Evolutionary conservation across 2,113 vertebrate species (phyloP), one percentile per base, ranked within the genome.

Genomic region (Galeopterus variegatus): DNA sequence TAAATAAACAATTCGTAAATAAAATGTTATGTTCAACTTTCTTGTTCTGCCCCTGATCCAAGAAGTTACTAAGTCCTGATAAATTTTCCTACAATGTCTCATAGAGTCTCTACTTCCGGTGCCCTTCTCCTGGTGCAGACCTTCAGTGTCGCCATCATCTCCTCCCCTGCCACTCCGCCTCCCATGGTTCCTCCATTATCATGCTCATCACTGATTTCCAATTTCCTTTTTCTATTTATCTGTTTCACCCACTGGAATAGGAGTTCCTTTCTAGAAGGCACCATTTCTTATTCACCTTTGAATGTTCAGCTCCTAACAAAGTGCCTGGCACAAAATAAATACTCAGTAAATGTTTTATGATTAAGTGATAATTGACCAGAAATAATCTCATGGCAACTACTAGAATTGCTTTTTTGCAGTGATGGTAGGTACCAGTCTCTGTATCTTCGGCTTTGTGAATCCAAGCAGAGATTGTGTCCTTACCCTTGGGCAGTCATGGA

Each of bases 261-360:
- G 65, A 64, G 12, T 45, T 83, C 45, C 48, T 88, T 75, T 41
- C 72, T 75, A 21, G 58, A 73, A 93, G 58, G 3, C 58, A 56
- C 54, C 67, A 41, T 67, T 72, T 86, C 69, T 83, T 72, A 79
- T 48, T 79, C 48, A 5, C 93, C 48, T 93, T 93, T 93, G 45
- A 45, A 79, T 82, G 86, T 82, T 86, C 69, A 83, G 50, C 48
- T 90, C 36, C 80, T 86, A 67, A 54, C 26, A 56, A 95, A 83
- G 21, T 84, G 5, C n/a, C 92, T 33, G 48, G 65, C 24, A 73
- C 36, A 82, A 73, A 83, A 50, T 62, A 93, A 90, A 17, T 54
- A 33, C 60, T 83, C 76, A n/a, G 67, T 58, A 62, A 83, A 72
- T 76, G 21, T 65, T 54, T 92, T 62, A 52, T 73, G 45, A 87